Evolutionary conservation across 1,140 invertebrate genomes (phyloP).

Genomic region (Solen grandis): DNA sequence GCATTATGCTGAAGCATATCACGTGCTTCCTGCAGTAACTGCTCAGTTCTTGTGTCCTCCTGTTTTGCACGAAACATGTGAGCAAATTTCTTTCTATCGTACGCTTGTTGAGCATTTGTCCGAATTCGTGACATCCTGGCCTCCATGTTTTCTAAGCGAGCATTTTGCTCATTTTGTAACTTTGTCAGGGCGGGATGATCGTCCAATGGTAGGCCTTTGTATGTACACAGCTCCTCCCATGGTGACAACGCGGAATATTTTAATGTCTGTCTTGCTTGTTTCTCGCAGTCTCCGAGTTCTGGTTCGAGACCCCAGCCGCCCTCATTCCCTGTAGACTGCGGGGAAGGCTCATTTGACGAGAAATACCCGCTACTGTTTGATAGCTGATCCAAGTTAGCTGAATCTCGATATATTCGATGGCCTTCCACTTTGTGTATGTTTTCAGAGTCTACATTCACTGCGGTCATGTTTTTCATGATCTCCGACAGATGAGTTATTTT

Average conservation of each 20-base stretch:
- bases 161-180: slow-evolving; percentile 71
- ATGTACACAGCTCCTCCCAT: slow-evolving; percentile 41
- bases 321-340: slow-evolving; percentile 20
- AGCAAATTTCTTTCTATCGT: slow-evolving; percentile 69
- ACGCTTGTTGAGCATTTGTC: slow-evolving; percentile 66
- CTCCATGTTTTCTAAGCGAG: slow-evolving; percentile 68
- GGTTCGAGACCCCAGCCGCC: slow-evolving; percentile 1
- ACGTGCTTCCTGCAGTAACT: slow-evolving; percentile 64
- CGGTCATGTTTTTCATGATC: slow-evolving; percentile 25
- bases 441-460: slow-evolving; percentile 15
- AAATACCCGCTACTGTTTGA: slow-evolving; percentile 54
- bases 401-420: slow-evolving; percentile 37
- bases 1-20: slow-evolving; percentile 58
- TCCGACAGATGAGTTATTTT: slow-evolving; percentile 39
- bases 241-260: slow-evolving; percentile 29
- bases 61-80: slow-evolving; percentile 68
- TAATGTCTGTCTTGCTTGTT: neutral
- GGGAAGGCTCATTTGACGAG: slow-evolving; percentile 42
- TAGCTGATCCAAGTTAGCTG: slow-evolving; percentile 37
- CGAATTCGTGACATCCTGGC: slow-evolving; percentile 67
- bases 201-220: slow-evolving; percentile 55
- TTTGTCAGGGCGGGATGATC: slow-evolving; percentile 67
- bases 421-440: slow-evolving; percentile 53
- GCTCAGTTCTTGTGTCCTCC: slow-evolving; percentile 55
- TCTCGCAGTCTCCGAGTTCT: neutral